These are phyloP conservation scores for Desoria tigrina DNA, from an alignment of 2,888 invertebrate species.

Conservation along the genomic window DNA sequence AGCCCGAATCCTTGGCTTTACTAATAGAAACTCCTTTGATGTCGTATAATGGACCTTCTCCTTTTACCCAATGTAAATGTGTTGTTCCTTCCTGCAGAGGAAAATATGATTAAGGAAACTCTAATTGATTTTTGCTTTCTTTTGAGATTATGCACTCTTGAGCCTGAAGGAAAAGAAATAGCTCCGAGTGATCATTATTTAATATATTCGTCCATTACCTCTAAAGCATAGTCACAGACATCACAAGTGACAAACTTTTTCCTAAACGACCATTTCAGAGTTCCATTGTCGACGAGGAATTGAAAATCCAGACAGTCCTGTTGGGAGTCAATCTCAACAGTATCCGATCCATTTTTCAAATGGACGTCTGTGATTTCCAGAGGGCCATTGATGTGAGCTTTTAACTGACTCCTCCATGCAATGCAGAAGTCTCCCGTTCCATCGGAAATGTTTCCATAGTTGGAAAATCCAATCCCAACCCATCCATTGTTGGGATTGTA, in stretches of 20 bases:
- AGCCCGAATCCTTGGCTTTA: slow-evolving; percentile 65
- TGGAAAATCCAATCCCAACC: slow-evolving; percentile 52
- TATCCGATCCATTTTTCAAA: slow-evolving; percentile 41
- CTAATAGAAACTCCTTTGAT: slow-evolving; percentile 65
- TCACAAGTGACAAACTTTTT: slow-evolving; percentile 86
- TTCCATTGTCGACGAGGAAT: slow-evolving; percentile 60
- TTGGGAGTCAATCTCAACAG: slow-evolving; percentile 62
- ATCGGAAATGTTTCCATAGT: slow-evolving; percentile 48
- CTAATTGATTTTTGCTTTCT: no score
- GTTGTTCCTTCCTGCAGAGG: slow-evolving; percentile 77
- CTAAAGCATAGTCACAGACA: slow-evolving; percentile 70
- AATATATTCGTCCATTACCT: no score
- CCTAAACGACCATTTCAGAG: slow-evolving; percentile 70
- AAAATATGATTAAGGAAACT: slow-evolving; percentile 3
- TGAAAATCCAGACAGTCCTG: slow-evolving; percentile 73
- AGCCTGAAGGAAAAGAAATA: not conserved
- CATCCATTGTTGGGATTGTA: slow-evolving; percentile 37
- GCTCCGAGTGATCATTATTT: slow-evolving; percentile 28
- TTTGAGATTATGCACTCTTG: not conserved
- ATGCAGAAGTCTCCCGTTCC: slow-evolving; percentile 52
- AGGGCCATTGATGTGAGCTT: slow-evolving; percentile 19
- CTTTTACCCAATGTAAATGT: slow-evolving; percentile 81
- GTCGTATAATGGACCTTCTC: slow-evolving; percentile 70
- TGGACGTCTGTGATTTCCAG: slow-evolving; percentile 49
- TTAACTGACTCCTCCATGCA: slow-evolving; percentile 46